Conservation (phyloP, 2,888 invertebrate genomes). For the Biston stratarius region DNA sequence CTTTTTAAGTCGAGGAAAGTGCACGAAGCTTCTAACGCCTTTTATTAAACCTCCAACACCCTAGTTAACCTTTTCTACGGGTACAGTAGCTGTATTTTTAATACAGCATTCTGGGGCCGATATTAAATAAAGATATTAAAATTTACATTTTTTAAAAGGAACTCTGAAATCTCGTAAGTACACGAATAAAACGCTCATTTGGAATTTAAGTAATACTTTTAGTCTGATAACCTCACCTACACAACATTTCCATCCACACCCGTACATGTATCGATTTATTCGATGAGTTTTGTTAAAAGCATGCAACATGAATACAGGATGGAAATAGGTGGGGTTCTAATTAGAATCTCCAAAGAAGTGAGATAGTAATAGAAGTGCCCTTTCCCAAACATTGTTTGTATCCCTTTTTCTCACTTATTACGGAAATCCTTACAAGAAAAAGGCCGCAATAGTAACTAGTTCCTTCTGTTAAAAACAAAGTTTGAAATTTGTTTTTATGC, state of each 20-base stretch:
- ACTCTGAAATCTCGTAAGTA: slow-evolving; percentile 52
- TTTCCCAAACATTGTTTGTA: no score
- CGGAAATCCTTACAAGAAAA: no score
- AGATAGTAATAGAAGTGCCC: no score
- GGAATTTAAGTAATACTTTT: slow-evolving; percentile 58
- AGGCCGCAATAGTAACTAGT: no score
- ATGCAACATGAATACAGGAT: slow-evolving; percentile 30
- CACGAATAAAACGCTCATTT: slow-evolving; percentile 64
- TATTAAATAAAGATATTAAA: slow-evolving; percentile 42
- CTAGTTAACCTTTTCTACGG: slow-evolving; percentile 47
- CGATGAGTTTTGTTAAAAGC: not conserved
- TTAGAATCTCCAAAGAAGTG: slow-evolving; percentile 37
- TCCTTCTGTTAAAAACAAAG: no score
- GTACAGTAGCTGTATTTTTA: slow-evolving; percentile 43
- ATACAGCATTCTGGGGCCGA: slow-evolving; percentile 33
- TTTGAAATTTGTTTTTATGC: no score
- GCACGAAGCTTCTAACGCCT: slow-evolving; percentile 43
- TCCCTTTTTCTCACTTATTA: no score
- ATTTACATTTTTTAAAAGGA: slow-evolving; percentile 46
- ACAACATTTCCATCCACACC: not conserved
- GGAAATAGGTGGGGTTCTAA: slow-evolving; percentile 57
- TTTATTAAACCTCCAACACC: slow-evolving; percentile 48
- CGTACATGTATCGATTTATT: not conserved
- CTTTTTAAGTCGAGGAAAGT: slow-evolving; percentile 44
- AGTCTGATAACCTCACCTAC: not conserved